Conservation (phyloP, 1,140 invertebrate genomes). For the Drosophila kohkoa region DNA sequence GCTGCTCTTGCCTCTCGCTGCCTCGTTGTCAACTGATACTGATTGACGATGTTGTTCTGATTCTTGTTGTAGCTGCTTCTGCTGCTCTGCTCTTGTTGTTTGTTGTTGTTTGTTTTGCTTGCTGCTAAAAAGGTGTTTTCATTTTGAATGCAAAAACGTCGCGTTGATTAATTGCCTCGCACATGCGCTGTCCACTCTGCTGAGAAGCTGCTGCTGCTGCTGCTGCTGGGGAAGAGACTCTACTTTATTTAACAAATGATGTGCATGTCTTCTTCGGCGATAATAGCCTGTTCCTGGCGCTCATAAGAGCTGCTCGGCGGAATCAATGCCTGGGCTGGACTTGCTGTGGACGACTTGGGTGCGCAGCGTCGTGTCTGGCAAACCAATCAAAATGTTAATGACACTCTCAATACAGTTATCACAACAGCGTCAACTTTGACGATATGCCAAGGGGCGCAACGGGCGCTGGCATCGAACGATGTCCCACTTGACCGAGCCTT, state of each 20-base stretch:
- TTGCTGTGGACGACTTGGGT: neutral
- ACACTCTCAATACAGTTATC: constrained; percentile 84
- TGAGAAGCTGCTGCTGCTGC: neutral
- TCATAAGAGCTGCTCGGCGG: constrained; percentile 50
- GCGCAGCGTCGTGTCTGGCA: constrained; percentile 41
- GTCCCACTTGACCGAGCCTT: constrained; percentile 68
- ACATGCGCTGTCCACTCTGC: constrained; percentile 31
- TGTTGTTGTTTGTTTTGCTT: constrained; percentile 41
- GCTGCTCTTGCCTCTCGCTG: neutral
- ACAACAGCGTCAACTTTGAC: constrained; percentile 33
- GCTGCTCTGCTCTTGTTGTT: neutral
- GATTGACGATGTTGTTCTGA: constrained; percentile 70
- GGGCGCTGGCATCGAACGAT: constrained; percentile 7
- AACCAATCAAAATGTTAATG: constrained; percentile 84
- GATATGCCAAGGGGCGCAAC: constrained; percentile 1
- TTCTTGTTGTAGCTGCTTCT: constrained; percentile 41
- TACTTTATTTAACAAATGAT: constrained; percentile 79
- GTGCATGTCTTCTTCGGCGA: constrained; percentile 67
- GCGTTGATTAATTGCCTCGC: constrained; percentile 76
- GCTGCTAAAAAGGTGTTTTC: constrained; percentile 76
- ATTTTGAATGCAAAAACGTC: constrained; percentile 75
- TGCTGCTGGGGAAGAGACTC: constrained; percentile 24
- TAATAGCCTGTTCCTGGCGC: constrained; percentile 58
- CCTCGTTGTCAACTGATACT: constrained; percentile 47
- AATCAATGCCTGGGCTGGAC: constrained; percentile 12